Evolutionary conservation across 2,888 invertebrate species (phyloP), one percentile per base, ranked within the genome.

Genomic region (Heliconius erato): DNA sequence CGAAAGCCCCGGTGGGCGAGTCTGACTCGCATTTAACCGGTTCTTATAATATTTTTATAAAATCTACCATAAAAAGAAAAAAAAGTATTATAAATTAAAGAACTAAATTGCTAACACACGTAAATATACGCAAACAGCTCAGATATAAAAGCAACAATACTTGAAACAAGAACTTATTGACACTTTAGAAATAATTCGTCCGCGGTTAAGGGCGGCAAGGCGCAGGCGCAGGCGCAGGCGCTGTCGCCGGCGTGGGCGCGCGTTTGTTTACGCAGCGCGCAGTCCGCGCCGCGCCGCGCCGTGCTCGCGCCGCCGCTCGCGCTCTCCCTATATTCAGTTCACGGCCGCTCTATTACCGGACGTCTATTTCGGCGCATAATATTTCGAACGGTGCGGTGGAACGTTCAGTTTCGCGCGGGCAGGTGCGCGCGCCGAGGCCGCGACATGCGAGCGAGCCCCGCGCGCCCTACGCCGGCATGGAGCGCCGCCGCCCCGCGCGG

Each of bases 341-440:
- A 95, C 95, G 95, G 95, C 92, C 95, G 94, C 94, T 92, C 94
- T 94, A 95, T 94, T 92, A 94, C 90, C 92, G 92, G 91, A 91
- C 93, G 91, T 94, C 94, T 94, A 94, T 94, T 94, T 94, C 94
- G 93, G 94, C 93, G 91, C 93, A 93, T 92, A 92, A 93, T 92
- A 93, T 91, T 91, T 90, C 88, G 92, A 91, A 91, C 93, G 92
- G 93, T 92, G 92, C 92, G 90, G 92, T 91, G 93, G 89, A 91
- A 91, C 91, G 93, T 90, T 92, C 94, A 94, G 94, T 93, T 92
- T 92, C 90, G 92, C 92, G 92, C 87, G 91, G 91, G 93, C 94
- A 94, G 94, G 93, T 93, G 94, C 91, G 94, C 93, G 90, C 90
- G 89, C 90, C 92, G 91, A 91, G 92, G 91, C 86, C 86, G 86